Base-by-base conservation (phyloP, 2,797 vertebrate species). In the Brachymystax lenok region DNA sequence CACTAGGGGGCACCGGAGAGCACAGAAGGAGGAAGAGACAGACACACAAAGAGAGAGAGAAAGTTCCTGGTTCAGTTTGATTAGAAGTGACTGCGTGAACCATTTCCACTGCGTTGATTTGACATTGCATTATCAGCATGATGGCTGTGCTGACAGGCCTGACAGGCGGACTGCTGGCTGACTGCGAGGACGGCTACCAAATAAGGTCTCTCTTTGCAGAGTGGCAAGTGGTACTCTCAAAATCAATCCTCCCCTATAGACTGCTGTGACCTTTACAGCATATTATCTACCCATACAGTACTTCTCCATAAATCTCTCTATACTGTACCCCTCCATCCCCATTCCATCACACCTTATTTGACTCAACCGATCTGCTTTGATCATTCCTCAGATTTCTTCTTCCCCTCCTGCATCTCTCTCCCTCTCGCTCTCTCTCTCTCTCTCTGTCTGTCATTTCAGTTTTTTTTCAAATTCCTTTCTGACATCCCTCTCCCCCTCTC, bases 1-100 rank as follows among this genome's bases (percentile, higher is more conserved):
- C 82, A 93, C 96, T 96, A 85, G 1, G 77, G 83, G 76, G 68
- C 13, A 28, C 64, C 74, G 84, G 75, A 82, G 27, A 87, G 81
- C 16, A 76, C 4, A 79, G 59, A 24, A 24, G 21, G 19, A 21
- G 56, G 10, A 61, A 61, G 56, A 33, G 40, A 63, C 70, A 74
- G 59, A 76, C 24, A 10, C 16, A 69, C 67, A 40, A 5, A 69
- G 35, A 40, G 35, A 40, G 35, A 33, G 68, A 68, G 28, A 67
- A 51, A 17, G 72, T 33, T 68, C 30, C 71, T 24, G 16, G 63
- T 40, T 77, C 71, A 77, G 35, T 30, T 74, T 21, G 14, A 69
- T 67, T 46, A 59, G 51, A 59, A 74, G 19, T 61, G 67, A 71
- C 33, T 61, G 71, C 77, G 71, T 67, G 71, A 8, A 28, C 30